Evolutionary conservation across 2,888 invertebrate species (phyloP), one percentile per base, ranked within the genome.

Genomic region (Dysmachus trigonus): DNA sequence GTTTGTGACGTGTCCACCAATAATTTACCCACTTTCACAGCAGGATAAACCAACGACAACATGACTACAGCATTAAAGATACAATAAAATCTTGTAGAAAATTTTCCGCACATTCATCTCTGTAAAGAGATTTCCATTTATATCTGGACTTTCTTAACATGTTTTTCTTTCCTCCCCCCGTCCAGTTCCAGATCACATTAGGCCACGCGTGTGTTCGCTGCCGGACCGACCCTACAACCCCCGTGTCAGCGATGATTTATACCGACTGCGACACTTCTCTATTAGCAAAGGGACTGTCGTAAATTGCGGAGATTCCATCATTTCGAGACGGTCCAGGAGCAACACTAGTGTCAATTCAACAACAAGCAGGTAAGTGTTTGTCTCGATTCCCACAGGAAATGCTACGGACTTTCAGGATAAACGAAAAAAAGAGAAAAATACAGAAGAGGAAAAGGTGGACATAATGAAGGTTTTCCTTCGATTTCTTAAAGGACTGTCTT

Each of bases 171-270:
- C 87, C 88, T 87, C 88, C 88, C 85, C 86, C 90, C 92, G n/a
- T n/a, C 35, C 93, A 96, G 97, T 97, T 89, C 96, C 97, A 87
- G 97, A 97, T 91, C 97, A 97, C 91, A 94, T 96, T 86, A 92
- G 97, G 33, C 97, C 97, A 0, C 93, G 97, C 2, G 97, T 97
- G 0, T 96, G 97, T 92, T 97, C 97, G 18, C 92, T 97, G 62
- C 97, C 97, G 0, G 97, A 97, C 92, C 96, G 97, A 90, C 95
- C 96, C 0, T 96, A 96, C 93, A 97, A 97, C 92, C 97, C 97
- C 18, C 94, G 96, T 1, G 94, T 95, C 18, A 96, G 96, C 73
- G 97, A 97, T 89, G 97, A 97, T 92, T 94, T 97, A 86, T 97
- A 97, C 93, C 94, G 97, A 38, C 93, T 97, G 87, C 92, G 97